Evolutionary conservation across 2,113 vertebrate genomes (phyloP).

Genomic region (Dissostichus mawsoni): DNA sequence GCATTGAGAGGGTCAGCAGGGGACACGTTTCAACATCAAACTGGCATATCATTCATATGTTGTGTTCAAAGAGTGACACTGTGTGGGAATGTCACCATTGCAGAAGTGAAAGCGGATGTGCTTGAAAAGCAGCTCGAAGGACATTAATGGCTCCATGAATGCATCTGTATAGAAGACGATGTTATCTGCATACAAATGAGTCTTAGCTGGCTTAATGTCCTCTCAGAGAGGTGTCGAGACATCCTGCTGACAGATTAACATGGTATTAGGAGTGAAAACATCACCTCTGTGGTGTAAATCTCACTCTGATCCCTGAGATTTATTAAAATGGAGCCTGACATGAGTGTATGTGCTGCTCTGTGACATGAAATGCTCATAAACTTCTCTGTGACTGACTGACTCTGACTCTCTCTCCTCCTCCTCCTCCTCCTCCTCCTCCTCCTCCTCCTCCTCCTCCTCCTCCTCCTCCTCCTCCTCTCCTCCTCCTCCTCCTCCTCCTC

Average conservation of each 20-base stretch:
- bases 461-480: no score
- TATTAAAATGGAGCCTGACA: not conserved
- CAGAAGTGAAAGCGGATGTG: not conserved
- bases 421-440: no score
- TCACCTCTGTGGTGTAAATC: slow-evolving; percentile 20
- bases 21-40: not conserved
- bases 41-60: not conserved
- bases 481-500: slow-evolving; percentile 21
- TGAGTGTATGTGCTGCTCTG: not conserved
- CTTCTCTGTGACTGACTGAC: not conserved
- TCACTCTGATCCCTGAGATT: not conserved
- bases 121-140: slow-evolving; percentile 13
- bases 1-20: not conserved
- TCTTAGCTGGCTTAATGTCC: slow-evolving; percentile 47
- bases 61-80: not conserved
- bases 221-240: slow-evolving; percentile 18
- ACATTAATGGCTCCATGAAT: slow-evolving; percentile 32
- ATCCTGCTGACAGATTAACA: slow-evolving; percentile 67
- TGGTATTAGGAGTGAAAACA: slow-evolving; percentile 46
- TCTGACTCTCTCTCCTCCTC: slow-evolving; percentile 1
- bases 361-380: not conserved
- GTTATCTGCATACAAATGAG: slow-evolving; percentile 69
- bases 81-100: slow-evolving; percentile 7
- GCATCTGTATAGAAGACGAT: slow-evolving; percentile 19
- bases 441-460: slow-evolving; percentile 12